Percentiles rank a stretch among this genome's conserved stretches.
Evolutionary conservation across 2,888 invertebrate genomes (phyloP).

Genomic region (Drosophila meridionalis): DNA sequence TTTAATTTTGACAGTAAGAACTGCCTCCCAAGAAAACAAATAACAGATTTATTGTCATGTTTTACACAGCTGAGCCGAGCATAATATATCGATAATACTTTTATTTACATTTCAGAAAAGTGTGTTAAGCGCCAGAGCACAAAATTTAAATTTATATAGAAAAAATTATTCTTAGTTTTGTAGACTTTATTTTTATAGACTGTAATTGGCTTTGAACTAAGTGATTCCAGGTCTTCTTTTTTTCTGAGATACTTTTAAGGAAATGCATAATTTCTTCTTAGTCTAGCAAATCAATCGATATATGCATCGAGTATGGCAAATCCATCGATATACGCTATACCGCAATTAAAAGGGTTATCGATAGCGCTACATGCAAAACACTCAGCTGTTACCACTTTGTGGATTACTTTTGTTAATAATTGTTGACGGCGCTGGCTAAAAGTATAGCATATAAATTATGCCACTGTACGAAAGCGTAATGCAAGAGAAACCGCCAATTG

Average conservation of each 20-base stretch:
- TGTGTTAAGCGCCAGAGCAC: not conserved
- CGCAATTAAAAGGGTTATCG: constrained; percentile 5
- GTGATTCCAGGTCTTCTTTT: not conserved
- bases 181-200: too few relatives aligned
- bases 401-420: constrained; percentile 8
- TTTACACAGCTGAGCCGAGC: not conserved
- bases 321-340: constrained; percentile 16
- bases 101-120: not conserved
- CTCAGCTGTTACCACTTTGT: constrained; percentile 26
- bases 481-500: constrained; percentile 94
- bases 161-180: too few relatives aligned
- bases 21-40: not conserved
- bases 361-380: constrained; percentile 2
- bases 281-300: constrained; percentile 20
- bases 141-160: not conserved
- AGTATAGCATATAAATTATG: constrained; percentile 85
- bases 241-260: not conserved
- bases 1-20: not conserved
- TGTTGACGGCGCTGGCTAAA: not conserved
- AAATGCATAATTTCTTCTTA: not conserved
- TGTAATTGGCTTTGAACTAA: not conserved
- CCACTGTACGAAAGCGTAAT: constrained; percentile 93
- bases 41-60: not conserved
- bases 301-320: not conserved
- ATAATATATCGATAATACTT: not conserved